Evolutionary conservation across 2,888 invertebrate species (phyloP), one percentile per base, ranked within the genome.

Genomic region (Agonopterix arenella): DNA sequence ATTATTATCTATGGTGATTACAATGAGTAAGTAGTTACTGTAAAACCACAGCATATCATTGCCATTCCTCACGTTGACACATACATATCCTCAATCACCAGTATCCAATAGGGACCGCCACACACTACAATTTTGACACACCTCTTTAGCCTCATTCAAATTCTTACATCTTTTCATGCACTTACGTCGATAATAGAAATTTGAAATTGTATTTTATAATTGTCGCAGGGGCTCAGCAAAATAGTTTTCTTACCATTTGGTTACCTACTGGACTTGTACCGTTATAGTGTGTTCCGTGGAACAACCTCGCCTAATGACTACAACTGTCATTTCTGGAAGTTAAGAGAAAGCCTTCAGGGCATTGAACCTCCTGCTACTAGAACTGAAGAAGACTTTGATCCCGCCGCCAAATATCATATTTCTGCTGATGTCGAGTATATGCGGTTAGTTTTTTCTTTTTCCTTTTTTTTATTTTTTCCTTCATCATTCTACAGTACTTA

Each of bases 211-310:
- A n/a, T 10, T 11, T 40, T 40, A 11, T 11, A 40, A 8, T 18
- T 11, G 9, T 71, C 76, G 1, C 71, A 91, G 90, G 93, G 93
- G 10, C 78, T 95, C 18, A 91, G 92, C 11, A 94, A 94, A 66
- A 90, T 95, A n/a, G 91, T 92, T 0, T 94, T 93, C 69, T 77
- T 95, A 1, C 94, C 94, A 0, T 92, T 92, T 61, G 93, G 85
- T 1, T 94, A 93, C 61, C 80, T 94, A 0, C 89, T 95, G 59
- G 95, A 95, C 52, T 69, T 92, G 38, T 94, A 92, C 80, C 90
- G 95, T 49, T 93, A 94, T 80, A 91, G 92, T 45, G 90, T 93
- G 1, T 93, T 93, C 73, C 84, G 90, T 0, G 93, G 93, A 0
- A 89, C 89, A 53, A 92, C 92, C 0, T 74, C 82, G 0, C 76